Base-by-base conservation (phyloP, 2,797 vertebrate genomes). In the Poeciliopsis infans region DNA sequence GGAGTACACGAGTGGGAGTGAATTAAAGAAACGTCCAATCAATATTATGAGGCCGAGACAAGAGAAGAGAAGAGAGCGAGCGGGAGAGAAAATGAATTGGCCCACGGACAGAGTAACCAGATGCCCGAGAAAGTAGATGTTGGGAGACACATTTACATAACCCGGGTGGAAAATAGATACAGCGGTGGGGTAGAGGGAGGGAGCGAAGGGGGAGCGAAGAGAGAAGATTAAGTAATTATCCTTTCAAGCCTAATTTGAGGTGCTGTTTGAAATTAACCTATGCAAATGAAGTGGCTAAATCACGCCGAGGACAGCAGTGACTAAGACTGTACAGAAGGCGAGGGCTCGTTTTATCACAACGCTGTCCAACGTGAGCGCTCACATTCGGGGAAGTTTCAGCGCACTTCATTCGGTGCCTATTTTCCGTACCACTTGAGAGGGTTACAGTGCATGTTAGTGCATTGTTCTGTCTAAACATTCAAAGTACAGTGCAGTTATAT, bases 211-310 rank as follows among this genome's bases (percentile, higher is more conserved):
- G 83, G 76, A 85, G 82, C 88, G 85, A 89, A 87, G 92, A 93
- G 93, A 94, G 95, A 94, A 96, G 96, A 97, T 97, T 96, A 96
- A 97, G 92, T 97, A 97, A 98, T 98, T 98, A 98, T 97, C 96
- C 95, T 97, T 98, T 97, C 96, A 97, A 97, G 96, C 94, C 95
- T 97, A 97, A 97, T 97, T 97, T 97, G 95, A 96, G 94, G 95
- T 96, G 96, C 96, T 96, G 95, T 97, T 97, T 96, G 97, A 97
- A 98, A 97, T 98, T 97, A 98, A 97, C 96, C 97, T 97, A 96
- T 97, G 96, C 93, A 96, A 97, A 97, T 97, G 94, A 96, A 96
- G 94, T 95, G 95, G 93, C 95, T 95, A 95, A 96, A 96, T 95
- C 94, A 92, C 94, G 94, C 81, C 61, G 95, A 96, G 95, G 92